Evolutionary conservation across 2,797 vertebrate genomes (phyloP), one percentile per base, ranked within the genome.

Genomic region (Chrosomus eos): DNA sequence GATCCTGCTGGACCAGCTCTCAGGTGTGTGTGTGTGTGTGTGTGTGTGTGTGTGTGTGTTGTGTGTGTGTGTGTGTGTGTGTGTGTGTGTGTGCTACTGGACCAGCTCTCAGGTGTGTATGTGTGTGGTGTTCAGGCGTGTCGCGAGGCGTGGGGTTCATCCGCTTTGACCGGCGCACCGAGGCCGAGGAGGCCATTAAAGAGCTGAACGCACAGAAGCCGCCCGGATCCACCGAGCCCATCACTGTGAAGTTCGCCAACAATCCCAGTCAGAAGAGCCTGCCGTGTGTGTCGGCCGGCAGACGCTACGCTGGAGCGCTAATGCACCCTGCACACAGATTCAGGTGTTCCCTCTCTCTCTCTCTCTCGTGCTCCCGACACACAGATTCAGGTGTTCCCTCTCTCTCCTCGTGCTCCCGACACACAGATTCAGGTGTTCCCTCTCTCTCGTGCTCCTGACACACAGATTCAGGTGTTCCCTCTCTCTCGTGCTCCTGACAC

Each of bases 191-290:
- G 95, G 98, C 98, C 90, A 99, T 99, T 91, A 99, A 99, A 91
- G 97, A 97, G 78, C 95, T 99, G 89, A 99, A 99, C 88, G 97
- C 98, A 85, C 98, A 99, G 95, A 99, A 99, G 92, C 98, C 98
- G 36, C 96, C 98, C 4, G 94, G 96, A 87, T 97, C 97, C 93
- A 95, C 97, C 5, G 98, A 99, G 90, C 98, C 98, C 67, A 99
- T 99, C 89, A 99, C 98, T 62, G 98, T 99, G 89, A 99, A 99
- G 95, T 99, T 99, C 92, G 98, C 98, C 78, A 99, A 99, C 94
- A 99, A 98, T 92, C 98, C 98, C 90, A 99, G 98, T 94, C 98
- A 99, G 96, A 99, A 99, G 96, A 97, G 94, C 93, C 98, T 99
- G 95, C 97, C 98, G 9, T 96, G 99, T 93, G 97, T 99, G 92